These are phyloP conservation scores for Iphiclides podalirius DNA, from an alignment of 2,888 invertebrate species.

Conservation along the genomic window DNA sequence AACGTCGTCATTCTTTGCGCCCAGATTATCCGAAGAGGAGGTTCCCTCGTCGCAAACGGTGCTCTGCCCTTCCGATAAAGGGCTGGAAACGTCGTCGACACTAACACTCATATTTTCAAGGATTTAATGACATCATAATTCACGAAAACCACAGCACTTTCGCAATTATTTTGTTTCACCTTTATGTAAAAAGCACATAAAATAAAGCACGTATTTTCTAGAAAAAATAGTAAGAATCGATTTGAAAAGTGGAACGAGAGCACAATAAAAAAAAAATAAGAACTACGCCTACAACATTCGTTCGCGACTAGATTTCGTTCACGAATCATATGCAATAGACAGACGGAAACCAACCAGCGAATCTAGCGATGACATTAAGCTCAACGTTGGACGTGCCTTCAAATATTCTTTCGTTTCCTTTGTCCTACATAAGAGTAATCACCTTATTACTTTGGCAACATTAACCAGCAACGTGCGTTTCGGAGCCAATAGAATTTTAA, in stretches of 20 bases:
- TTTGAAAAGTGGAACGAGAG: conserved; percentile 76
- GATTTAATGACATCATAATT: conserved; percentile 73
- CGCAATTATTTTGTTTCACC: conserved; percentile 44
- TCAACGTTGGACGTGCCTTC: conserved; percentile 28
- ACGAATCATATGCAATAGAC: conserved; percentile 28
- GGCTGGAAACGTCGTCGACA: conserved; percentile 69
- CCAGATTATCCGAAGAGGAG: conserved; percentile 55
- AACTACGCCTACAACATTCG: conserved; percentile 63
- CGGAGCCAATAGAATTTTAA: not conserved
- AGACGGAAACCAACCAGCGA: conserved; percentile 28
- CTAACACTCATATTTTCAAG: conserved; percentile 77
- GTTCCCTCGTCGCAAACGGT: conserved; percentile 49
- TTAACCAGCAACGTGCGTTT: not conserved
- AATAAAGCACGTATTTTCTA: conserved; percentile 39
- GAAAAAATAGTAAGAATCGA: conserved; percentile 54
- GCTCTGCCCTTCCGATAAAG: conserved; percentile 66
- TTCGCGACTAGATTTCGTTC: conserved; percentile 33
- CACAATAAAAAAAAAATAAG: conserved; percentile 53
- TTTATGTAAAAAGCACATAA: conserved; percentile 38
- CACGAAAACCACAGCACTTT: conserved; percentile 45
- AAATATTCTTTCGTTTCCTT: conserved; percentile 27
- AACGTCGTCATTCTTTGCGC: conserved; percentile 50
- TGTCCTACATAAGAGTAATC: conserved; percentile 20
- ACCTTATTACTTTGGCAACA: conserved; percentile 19
- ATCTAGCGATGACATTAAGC: conserved; percentile 25